Evolutionary conservation across 2,113 vertebrate species (phyloP).

Genomic region (Carassius carassius): DNA sequence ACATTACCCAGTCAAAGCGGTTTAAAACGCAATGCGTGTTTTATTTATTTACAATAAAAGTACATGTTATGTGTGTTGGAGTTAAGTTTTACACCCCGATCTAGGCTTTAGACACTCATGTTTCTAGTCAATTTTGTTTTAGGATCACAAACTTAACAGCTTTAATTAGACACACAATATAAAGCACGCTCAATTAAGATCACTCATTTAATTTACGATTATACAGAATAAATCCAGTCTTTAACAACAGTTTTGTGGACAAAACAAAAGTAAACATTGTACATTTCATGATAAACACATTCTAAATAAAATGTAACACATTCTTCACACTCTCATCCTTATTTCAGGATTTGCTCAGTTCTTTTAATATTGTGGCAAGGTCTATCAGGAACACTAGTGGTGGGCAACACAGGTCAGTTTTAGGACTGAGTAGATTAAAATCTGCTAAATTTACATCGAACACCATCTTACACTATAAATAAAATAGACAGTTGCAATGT

Average conservation of each 20-base stretch:
- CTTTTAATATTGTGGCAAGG: neutral
- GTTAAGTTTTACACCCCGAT: too few relatives aligned
- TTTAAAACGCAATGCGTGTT: neutral
- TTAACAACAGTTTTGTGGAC: neutral
- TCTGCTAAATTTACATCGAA: neutral
- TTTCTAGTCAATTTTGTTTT: neutral
- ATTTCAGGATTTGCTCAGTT: neutral
- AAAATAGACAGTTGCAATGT: neutral
- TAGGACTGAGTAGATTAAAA: too few relatives aligned
- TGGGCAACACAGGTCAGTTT: neutral
- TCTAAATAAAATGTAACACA: neutral
- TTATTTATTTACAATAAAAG: neutral
- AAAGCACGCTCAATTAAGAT: neutral
- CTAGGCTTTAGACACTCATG: too few relatives aligned
- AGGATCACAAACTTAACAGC: neutral
- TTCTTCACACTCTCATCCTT: neutral
- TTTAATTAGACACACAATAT: neutral
- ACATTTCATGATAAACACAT: neutral
- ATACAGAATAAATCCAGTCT: neutral
- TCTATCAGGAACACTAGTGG: neutral
- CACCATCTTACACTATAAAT: neutral
- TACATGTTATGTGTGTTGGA: too few relatives aligned
- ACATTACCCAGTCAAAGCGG: conserved; percentile 45
- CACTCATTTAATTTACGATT: neutral
- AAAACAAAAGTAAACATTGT: neutral